phyloP scores from a whole-genome alignment of 1,140 invertebrate species.

The Drosophila yakuba region DNA sequence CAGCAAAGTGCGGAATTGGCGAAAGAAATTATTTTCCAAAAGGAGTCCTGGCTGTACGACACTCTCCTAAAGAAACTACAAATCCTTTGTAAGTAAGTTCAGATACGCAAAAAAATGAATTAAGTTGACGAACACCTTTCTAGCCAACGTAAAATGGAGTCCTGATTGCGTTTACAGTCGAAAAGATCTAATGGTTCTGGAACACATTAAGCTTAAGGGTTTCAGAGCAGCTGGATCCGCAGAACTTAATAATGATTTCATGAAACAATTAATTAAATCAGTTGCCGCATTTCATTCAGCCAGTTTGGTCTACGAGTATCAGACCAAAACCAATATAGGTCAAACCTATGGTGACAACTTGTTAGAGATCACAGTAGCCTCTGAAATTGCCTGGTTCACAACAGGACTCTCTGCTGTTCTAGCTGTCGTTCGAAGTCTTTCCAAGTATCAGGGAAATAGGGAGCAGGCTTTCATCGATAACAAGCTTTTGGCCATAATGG shows the following conservation, averaged over 20 bases:
- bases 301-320: constrained; percentile 76
- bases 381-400: constrained; percentile 67
- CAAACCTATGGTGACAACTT: constrained; percentile 56
- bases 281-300: constrained; percentile 84
- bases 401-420: constrained; percentile 63
- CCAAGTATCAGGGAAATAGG: constrained; percentile 29
- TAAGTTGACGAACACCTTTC: no score
- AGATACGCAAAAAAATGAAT: not conserved
- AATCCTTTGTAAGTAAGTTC: constrained; percentile 46
- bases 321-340: constrained; percentile 41
- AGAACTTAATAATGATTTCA: constrained; percentile 3
- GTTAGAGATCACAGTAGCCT: constrained; percentile 60
- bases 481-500: constrained; percentile 30
- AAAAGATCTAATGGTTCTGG: constrained; percentile 80
- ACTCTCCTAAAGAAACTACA: constrained; percentile 55
- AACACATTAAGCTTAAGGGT: constrained; percentile 69
- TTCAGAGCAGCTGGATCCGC: constrained; percentile 6
- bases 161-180: constrained; percentile 73
- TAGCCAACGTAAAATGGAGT: constrained; percentile 64
- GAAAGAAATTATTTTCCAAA: constrained; percentile 68
- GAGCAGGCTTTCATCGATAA: constrained; percentile 33
- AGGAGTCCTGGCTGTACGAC: constrained; percentile 65
- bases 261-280: constrained; percentile 59
- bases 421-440: constrained; percentile 44
- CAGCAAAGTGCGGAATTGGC: constrained; percentile 50